Percentiles rank a stretch among this genome's conserved stretches.
Conservation (phyloP, 1,140 invertebrate species). For the Episyrphus balteatus region DNA sequence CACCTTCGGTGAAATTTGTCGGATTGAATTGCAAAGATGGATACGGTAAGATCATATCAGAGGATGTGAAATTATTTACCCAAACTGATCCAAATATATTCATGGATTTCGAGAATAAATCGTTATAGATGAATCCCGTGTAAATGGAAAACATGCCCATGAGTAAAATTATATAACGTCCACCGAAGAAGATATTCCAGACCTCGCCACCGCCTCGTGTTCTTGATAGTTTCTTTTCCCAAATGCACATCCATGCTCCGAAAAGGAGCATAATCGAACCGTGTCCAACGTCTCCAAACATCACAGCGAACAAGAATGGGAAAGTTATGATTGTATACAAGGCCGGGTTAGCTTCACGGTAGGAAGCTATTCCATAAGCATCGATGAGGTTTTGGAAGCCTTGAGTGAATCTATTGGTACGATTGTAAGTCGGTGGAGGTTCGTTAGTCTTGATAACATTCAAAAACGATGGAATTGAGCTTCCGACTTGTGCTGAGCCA, state of each 20-base stretch:
- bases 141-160: conserved; percentile 96
- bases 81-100: conserved; percentile 84
- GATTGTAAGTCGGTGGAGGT: conserved; percentile 84
- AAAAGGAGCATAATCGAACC: conserved; percentile 50
- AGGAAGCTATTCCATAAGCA: conserved; percentile 81
- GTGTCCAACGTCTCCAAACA: conserved; percentile 60
- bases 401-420: conserved; percentile 85
- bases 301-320: conserved; percentile 57
- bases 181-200: conserved; percentile 89
- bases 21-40: conserved; percentile 52
- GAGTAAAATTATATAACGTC: conserved; percentile 88
- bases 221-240: conserved; percentile 40
- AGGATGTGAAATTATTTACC: conserved; percentile 43
- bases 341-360: conserved; percentile 62
- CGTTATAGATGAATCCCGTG: conserved; percentile 91
- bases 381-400: conserved; percentile 91
- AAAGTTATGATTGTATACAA: conserved; percentile 52
- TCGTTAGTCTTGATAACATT: conserved; percentile 80
- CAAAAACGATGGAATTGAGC: conserved; percentile 82
- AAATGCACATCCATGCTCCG: conserved; percentile 58
- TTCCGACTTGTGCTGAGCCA: conserved; percentile 81
- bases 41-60: conserved; percentile 36
- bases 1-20: conserved; percentile 42
- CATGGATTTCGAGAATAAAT: conserved; percentile 85
- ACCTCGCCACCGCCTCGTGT: conserved; percentile 51